Evolutionary conservation across 1,140 invertebrate species (phyloP), one percentile per base, ranked within the genome.

Genomic region (Drosophila athabasca): DNA sequence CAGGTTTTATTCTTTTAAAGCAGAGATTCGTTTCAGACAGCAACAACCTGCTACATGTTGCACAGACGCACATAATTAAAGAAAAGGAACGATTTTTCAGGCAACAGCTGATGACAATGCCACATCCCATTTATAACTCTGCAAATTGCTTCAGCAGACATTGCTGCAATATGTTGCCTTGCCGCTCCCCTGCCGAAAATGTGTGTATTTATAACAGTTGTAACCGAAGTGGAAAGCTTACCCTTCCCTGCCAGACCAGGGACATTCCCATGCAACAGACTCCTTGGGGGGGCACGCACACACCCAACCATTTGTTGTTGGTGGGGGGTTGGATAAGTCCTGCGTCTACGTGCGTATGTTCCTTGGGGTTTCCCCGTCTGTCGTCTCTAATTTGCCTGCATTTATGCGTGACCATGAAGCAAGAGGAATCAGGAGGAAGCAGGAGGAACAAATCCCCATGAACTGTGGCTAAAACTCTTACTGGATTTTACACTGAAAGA

Each of bases 371-470:
- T 39, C 35, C 35, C n/a, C n/a, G n/a, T n/a, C n/a, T n/a, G 24
- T 24, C 13, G 50, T 75, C 62, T 71, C 79, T 90, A 90, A 90
- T 90, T 90, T 79, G 74, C 65, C 82, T 90, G 79, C 87, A 90
- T 90, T 90, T 90, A 90, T 82, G 87, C 87, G 82, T 90, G 82
- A 87, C 76, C 82, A 90, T 64, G 79, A 85, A 70, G 64, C 68
- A 51, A 73, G 22, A 66, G 35, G 7, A 31, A 31, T n/a, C n/a
- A n/a, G n/a, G n/a, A n/a, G n/a, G n/a, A n/a, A n/a, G n/a, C 29
- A 31, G 29, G 7, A 44, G 35, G 35, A 39, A 4, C 35, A 39
- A 39, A 72, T 72, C 49, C 62, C 59, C 48, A 19, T 62, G 46
- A 61, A 53, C 66, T 11, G 35, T 39, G 35, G 35, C 35, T 39